Evolutionary conservation across 64 coral and sea anemone species (phyloP), one percentile per base, ranked within the genome.

Genomic region (Orbicella faveolata): DNA sequence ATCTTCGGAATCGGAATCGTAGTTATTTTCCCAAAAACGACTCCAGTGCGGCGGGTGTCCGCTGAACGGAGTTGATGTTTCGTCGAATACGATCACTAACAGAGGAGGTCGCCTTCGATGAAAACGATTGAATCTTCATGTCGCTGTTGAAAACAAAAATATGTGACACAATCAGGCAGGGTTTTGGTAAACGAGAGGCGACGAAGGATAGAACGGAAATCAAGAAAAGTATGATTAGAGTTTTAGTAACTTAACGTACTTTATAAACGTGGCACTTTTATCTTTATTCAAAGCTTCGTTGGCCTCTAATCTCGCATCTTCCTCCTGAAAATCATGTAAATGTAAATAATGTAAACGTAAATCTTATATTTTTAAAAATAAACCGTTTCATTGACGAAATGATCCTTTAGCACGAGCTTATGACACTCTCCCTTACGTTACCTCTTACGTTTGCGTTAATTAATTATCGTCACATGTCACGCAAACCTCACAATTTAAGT

Each of bases 11-110:
- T 19, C 10, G 23, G 20, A 52, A 3, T 51, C 19, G 23, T 17
- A 23, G 52, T 21, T 85, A 85, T 17, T 85, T 85, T 14, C 82
- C 88, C 9, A 97, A 70, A 75, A 97, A 97, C 39, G 92, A 94
- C 12, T 97, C 92, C 9, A 97, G 84, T 9, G 92, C 95, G 1
- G 88, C 88, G 19, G 92, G 77, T n/a, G 95, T 97, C 81, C 95
- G 86, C 74, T 97, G 95, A 18, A 96, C 73, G 15, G 95, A 96
- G 52, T 96, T 96, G 83, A 96, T 93, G 63, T 96, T 96, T 63
- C 95, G 75, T 67, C 90, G 90, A 55, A 96, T 93, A 67, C 95
- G 88, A 73, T 96, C 95, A 63, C 78, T 67, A 55, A 96, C 95
- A 83, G 76, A 90, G 10, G 95, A 89, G 16, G 95, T 96, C 20